Evolutionary conservation across 1,140 invertebrate species (phyloP), one percentile per base, ranked within the genome.

Genomic region (Pollicipes pollicipes): DNA sequence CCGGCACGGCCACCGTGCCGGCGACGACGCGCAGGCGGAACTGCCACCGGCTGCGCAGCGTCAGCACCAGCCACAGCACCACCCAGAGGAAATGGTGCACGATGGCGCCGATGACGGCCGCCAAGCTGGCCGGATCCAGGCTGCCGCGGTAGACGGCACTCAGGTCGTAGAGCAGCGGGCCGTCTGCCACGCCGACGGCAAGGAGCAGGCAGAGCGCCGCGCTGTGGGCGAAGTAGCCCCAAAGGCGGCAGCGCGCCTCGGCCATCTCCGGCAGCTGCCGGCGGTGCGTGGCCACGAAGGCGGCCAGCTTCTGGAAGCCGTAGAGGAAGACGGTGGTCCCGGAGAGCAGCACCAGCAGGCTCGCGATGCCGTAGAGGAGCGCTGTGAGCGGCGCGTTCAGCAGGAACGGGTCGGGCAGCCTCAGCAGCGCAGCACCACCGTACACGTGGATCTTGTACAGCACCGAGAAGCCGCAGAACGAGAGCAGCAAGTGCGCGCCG

Each of bases 391-490:
- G 83, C 0, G 85, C 83, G 76, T 88, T 88, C 16, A 90, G 79
- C 26, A 90, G 81, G 73, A 90, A 86, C 27, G 86, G 85, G 0
- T 85, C 83, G 17, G 82, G 78, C 63, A 85, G 78, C 21, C 86
- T 83, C 69, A 89, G 76, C n/a, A 83, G 83, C 76, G 85, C 85
- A 72, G 83, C 78, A 1, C 84, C 81, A 21, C 88, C 88, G 58
- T 88, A 83, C 10, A 90, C 85, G 79, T 91, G 89, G 68, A 91
- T 85, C 83, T 91, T 91, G 78, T 90, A 91, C 4, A 91, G 83
- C 70, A 90, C 85, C 26, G 87, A 87, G 78, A 89, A 86, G 70
- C 87, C 87, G 66, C 86, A 83, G 76, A 88, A 89, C 67, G 86
- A 83, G 37, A 90, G 78, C 29, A 90, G 78, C 73, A 85, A 87